Conservation (phyloP, 2,888 invertebrate genomes). For the Agrochola litura region DNA sequence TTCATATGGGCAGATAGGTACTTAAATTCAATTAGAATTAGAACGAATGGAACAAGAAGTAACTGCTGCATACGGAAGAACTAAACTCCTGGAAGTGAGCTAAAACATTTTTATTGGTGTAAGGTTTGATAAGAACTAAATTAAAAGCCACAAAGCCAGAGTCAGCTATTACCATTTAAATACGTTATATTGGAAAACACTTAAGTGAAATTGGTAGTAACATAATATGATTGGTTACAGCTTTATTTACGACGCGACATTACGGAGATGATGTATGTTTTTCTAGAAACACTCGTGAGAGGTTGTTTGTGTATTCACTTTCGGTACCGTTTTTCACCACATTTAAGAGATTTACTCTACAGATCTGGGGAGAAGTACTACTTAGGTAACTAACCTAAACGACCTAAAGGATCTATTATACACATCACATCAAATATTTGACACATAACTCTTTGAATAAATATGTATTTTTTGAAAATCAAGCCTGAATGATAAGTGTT, state of each 20-base stretch:
- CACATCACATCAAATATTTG: background rate
- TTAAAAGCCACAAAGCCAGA: constrained; percentile 3
- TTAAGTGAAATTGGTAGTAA: constrained; percentile 38
- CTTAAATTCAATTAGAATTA: constrained; percentile 51
- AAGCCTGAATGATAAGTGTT: background rate
- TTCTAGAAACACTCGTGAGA: constrained; percentile 39
- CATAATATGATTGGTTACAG: constrained; percentile 45
- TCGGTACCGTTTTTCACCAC: constrained; percentile 33
- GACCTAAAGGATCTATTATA: background rate
- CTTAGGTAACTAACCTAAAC: background rate
- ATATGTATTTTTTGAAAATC: background rate
- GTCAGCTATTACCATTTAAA: constrained; percentile 5
- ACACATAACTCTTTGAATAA: background rate
- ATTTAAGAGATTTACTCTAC: background rate
- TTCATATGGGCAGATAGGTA: constrained; percentile 48
- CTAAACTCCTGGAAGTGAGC: constrained; percentile 22
- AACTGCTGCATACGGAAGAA: constrained; percentile 13
- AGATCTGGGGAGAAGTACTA: background rate
- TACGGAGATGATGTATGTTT: constrained; percentile 36
- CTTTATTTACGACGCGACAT: constrained; percentile 48
- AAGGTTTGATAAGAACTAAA: constrained; percentile 1
- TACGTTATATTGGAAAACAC: constrained; percentile 23
- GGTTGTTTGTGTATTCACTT: constrained; percentile 40
- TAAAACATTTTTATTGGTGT: constrained; percentile 20
- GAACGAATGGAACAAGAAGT: constrained; percentile 25